These are phyloP conservation scores for Tribolium madens DNA, from an alignment of 1,140 invertebrate genomes.

Conservation along the genomic window DNA sequence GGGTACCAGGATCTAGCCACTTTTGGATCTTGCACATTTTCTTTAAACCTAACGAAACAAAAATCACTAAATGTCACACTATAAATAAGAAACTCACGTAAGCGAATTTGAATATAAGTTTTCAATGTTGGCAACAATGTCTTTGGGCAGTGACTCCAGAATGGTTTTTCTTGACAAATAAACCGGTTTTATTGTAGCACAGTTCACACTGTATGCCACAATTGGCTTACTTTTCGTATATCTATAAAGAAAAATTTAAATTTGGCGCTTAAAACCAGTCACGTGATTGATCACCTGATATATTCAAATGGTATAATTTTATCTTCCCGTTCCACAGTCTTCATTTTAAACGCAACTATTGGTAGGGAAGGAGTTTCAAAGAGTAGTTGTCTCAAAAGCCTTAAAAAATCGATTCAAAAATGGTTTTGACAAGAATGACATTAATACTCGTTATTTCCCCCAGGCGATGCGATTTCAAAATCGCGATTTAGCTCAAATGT, in stretches of 20 bases:
- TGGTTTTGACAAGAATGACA: neutral
- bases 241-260: conserved; percentile 52
- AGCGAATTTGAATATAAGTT: conserved; percentile 26
- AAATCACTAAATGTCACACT: neutral
- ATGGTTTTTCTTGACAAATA: conserved; percentile 52
- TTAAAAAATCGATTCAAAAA: conserved; percentile 52
- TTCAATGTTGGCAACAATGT: conserved; percentile 38
- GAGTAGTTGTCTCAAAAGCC: conserved; percentile 47
- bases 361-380: conserved; percentile 56
- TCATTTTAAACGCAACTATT: conserved; percentile 51
- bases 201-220: conserved; percentile 56
- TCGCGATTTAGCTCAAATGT: conserved; percentile 15
- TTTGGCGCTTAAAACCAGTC: neutral
- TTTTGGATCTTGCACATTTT: neutral
- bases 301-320: conserved; percentile 53
- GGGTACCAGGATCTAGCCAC: conserved; percentile 53
- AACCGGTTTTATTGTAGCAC: conserved; percentile 28
- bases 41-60: conserved; percentile 14
- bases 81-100: neutral
- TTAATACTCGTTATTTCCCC: conserved; percentile 17
- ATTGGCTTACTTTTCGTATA: conserved; percentile 54
- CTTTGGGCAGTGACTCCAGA: conserved; percentile 53
- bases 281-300: conserved; percentile 52
- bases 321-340: conserved; percentile 50
- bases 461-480: conserved; percentile 9